phyloP scores from a whole-genome alignment of 2,113 vertebrate genomes.

The Rhodinocichla rosea region DNA sequence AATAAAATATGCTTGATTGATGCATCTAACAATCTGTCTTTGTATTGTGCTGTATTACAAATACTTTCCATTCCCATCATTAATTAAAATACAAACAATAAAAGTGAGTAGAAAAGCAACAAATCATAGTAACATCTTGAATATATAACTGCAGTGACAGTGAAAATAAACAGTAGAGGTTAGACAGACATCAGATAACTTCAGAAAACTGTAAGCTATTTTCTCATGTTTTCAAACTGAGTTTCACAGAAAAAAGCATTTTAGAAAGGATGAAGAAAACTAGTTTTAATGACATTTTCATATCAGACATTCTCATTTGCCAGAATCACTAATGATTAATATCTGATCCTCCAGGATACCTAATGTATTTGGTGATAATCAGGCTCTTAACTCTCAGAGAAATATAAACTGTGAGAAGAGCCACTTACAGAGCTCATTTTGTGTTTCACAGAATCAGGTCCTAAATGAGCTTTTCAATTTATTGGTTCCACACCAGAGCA shows the following conservation, averaged over 20 bases:
- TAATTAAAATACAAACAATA: conserved; percentile 56
- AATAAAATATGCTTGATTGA: conserved; percentile 45
- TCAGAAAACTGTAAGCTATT: background rate
- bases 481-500: background rate
- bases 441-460: background rate
- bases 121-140: background rate
- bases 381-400: background rate
- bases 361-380: background rate
- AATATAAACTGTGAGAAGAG: background rate
- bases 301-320: background rate
- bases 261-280: background rate
- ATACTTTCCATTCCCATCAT: conserved; percentile 26
- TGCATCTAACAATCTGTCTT: conserved; percentile 15
- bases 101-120: conserved; percentile 12
- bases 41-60: background rate
- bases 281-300: background rate
- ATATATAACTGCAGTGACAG: background rate
- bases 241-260: background rate
- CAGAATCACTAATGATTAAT: background rate
- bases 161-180: background rate
- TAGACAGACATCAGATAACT: background rate
- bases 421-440: background rate
- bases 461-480: conserved; percentile 41
- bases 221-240: background rate
- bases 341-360: background rate